Conservation (phyloP, 2,888 invertebrate species). For the Strigamia transsilvanica region DNA sequence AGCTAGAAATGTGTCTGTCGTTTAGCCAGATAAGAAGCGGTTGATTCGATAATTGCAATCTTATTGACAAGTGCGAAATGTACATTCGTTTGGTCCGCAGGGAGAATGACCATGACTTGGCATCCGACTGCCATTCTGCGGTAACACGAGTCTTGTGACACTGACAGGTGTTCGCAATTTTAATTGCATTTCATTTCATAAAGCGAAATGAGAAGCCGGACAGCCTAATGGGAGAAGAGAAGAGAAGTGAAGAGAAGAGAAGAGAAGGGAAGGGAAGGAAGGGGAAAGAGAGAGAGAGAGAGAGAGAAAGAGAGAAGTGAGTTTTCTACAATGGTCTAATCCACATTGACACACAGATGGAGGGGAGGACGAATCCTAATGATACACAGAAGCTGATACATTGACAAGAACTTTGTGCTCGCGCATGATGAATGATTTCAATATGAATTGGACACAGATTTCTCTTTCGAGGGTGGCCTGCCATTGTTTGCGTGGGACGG, state of each 20-base stretch:
- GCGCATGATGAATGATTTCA: constrained; percentile 32
- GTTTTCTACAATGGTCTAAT: constrained; percentile 22
- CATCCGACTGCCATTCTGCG: constrained; percentile 35
- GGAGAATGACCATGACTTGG: constrained; percentile 15
- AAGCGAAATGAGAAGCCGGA: constrained; percentile 24
- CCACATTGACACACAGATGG: constrained; percentile 26
- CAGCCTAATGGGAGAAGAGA: constrained; percentile 13
- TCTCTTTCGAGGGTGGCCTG: background rate
- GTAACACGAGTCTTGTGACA: background rate
- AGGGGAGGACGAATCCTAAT: constrained; percentile 31
- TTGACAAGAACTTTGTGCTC: constrained; percentile 23
- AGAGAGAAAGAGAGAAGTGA: background rate
- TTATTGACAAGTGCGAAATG: constrained; percentile 6
- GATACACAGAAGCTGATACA: constrained; percentile 38
- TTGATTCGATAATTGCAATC: constrained; percentile 27
- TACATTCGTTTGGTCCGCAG: constrained; percentile 9
- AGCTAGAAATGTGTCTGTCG: background rate
- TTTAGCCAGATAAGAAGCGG: background rate
- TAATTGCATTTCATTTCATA: constrained; percentile 38
- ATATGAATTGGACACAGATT: constrained; percentile 35
- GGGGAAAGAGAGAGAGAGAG: background rate
- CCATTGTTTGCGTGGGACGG: constrained; percentile 22
- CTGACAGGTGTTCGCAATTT: constrained; percentile 31
- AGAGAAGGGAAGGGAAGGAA: background rate
- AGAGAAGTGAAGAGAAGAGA: background rate